Base-by-base conservation (phyloP, 1,140 invertebrate genomes). In the Drosophila nikananu region DNA sequence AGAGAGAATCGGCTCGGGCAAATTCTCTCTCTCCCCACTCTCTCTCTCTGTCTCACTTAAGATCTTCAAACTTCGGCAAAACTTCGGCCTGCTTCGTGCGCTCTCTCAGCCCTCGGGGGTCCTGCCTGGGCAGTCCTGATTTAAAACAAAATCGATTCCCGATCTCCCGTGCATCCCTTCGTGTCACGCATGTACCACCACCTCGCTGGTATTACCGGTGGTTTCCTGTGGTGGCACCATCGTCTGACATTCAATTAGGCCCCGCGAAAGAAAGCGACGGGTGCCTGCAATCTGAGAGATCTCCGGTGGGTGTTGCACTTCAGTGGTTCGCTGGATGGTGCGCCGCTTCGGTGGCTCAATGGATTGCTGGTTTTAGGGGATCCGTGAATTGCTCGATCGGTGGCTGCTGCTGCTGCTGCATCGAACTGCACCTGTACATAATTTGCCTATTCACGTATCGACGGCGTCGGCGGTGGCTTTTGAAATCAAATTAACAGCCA, bases 381-480 rank as follows among this genome's bases (percentile, higher is more conserved):
- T 46, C 41, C 39, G 19, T 60, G 68, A 35, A 63, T 49, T 25
- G 60, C 19, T 17, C 10, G 13, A 46, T 57, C 73, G 55, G 44
- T 66, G 66, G 68, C 73, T 73, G 10, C 32, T 12, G 60, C 73
- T 67, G 65, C 32, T 30, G 27, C 8, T 63, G 63, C 63, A 60
- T 37, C 27, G 21, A 41, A 57, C 57, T 84, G 80, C 76, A 84
- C 83, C 83, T 86, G 83, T 86, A 73, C 72, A 65, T 80, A 83
- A 86, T 86, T 83, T 86, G 80, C 83, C 83, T 87, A 87, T 83
- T 87, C 83, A 86, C 66, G 83, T 58, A 77, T 64, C 77, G 51
- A 71, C 59, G 30, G 76, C 76, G 58, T 37, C 52, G 70, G 66
- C 75, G 75, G 27, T 60, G 71, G 82, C 79, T 80, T 86, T 86